phyloP scores from a whole-genome alignment of 2,797 vertebrate genomes.

The Sebastes cheni region DNA sequence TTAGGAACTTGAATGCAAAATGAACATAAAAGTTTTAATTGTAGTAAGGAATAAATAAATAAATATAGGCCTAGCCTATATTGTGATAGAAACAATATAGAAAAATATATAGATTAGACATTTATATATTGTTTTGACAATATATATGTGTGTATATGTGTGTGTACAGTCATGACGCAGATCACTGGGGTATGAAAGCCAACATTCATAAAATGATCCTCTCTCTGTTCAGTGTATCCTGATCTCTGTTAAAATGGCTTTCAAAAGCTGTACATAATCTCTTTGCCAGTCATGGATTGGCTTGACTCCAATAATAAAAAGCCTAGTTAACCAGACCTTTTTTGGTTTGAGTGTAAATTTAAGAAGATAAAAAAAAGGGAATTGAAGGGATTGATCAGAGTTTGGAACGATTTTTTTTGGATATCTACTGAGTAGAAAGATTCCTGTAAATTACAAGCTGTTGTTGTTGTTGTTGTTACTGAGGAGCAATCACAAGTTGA shows the following conservation, averaged over 20 bases:
- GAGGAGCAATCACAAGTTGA: neutral
- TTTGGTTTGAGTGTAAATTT: neutral
- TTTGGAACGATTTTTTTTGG: neutral
- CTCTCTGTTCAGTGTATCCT: neutral
- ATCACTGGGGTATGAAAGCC: constrained; percentile 8
- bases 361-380: neutral
- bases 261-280: neutral
- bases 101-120: too few relatives aligned
- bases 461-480: neutral
- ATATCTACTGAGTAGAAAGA: neutral
- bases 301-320: neutral
- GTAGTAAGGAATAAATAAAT: too few relatives aligned
- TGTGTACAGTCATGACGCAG: neutral
- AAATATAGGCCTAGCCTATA: too few relatives aligned
- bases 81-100: too few relatives aligned
- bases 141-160: too few relatives aligned
- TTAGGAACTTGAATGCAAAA: too few relatives aligned
- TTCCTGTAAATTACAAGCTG: neutral
- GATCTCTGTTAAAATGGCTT: neutral
- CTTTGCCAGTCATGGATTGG: neutral
- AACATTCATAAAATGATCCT: neutral
- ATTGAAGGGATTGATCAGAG: neutral
- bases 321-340: neutral
- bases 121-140: too few relatives aligned
- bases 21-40: too few relatives aligned